Evolutionary conservation across 2,113 vertebrate species (phyloP).

Genomic region (Echinops telfairi): DNA sequence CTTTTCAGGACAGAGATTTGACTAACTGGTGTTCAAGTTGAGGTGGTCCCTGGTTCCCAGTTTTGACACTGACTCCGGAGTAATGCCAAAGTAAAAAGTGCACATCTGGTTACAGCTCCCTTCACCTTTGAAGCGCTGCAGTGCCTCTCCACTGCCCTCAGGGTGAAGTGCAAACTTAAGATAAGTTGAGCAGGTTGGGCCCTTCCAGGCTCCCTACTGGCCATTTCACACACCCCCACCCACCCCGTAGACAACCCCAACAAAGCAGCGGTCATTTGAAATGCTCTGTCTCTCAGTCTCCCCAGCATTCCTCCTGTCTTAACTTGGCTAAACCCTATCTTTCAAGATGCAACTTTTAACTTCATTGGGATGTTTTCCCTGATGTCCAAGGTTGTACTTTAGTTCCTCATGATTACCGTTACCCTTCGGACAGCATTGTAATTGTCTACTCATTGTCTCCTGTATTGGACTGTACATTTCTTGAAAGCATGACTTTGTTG

Average conservation of each 20-base stretch:
- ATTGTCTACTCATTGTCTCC: constrained; percentile 2
- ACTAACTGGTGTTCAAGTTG: constrained; percentile 21
- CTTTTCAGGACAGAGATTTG: constrained; percentile 36
- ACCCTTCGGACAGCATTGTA: neutral
- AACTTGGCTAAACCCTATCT: constrained; percentile 1
- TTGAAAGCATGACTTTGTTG: constrained; percentile 2
- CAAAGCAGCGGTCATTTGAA: constrained; percentile 14
- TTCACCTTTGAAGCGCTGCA: neutral
- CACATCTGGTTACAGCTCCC: neutral
- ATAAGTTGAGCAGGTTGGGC: neutral
- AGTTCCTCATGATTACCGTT: constrained; percentile 2
- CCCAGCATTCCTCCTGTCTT: constrained; percentile 39
- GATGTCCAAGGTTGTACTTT: neutral
- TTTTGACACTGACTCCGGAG: constrained; percentile 17
- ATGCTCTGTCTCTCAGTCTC: neutral
- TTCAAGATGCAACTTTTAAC: constrained; percentile 16
- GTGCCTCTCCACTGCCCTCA: neutral
- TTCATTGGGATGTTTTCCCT: neutral
- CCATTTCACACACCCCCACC: neutral
- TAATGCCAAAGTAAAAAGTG: constrained; percentile 11
- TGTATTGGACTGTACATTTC: neutral
- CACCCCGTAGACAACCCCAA: neutral
- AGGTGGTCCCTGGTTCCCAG: neutral
- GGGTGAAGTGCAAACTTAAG: constrained; percentile 10
- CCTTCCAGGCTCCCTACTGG: neutral